phyloP scores from a whole-genome alignment of 64 coral and sea anemone species.

The Trachythela sp. region DNA sequence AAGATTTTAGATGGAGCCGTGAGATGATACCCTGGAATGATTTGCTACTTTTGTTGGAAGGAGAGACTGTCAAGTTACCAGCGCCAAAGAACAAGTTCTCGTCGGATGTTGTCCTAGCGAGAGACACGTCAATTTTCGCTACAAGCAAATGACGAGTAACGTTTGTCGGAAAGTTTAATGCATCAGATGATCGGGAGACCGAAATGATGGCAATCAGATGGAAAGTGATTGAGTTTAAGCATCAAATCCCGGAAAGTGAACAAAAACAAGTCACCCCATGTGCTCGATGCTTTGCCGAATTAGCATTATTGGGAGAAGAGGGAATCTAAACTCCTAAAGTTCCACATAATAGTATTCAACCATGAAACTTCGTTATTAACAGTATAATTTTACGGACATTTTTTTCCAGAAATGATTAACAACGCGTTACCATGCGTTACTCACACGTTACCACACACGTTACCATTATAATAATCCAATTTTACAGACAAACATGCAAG shows the following conservation, averaged over 20 bases:
- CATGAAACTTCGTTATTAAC: background rate
- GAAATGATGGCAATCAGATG: background rate
- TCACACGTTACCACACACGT: background rate
- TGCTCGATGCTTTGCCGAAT: no score
- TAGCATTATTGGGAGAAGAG: no score
- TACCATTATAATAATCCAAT: background rate
- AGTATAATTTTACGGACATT: background rate
- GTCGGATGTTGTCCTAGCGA: background rate
- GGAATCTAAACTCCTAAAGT: background rate
- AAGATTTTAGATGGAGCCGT: background rate
- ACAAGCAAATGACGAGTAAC: background rate
- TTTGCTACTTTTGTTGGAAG: background rate
- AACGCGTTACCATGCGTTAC: background rate
- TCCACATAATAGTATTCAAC: background rate
- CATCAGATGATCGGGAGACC: background rate
- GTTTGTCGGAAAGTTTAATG: background rate
- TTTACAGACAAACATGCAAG: no score
- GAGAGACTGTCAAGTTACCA: background rate
- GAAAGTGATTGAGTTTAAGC: background rate
- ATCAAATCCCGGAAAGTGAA: no score
- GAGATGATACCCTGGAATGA: background rate
- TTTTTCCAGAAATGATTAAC: background rate
- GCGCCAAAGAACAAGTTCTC: constrained; percentile 4
- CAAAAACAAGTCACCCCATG: no score
- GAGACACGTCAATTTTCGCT: background rate